A percentile compares a stretch with the other conserved stretches of the same genome.
Evolutionary conservation across 1,140 invertebrate species (phyloP).

Genomic region (Cephus cinctus): DNA sequence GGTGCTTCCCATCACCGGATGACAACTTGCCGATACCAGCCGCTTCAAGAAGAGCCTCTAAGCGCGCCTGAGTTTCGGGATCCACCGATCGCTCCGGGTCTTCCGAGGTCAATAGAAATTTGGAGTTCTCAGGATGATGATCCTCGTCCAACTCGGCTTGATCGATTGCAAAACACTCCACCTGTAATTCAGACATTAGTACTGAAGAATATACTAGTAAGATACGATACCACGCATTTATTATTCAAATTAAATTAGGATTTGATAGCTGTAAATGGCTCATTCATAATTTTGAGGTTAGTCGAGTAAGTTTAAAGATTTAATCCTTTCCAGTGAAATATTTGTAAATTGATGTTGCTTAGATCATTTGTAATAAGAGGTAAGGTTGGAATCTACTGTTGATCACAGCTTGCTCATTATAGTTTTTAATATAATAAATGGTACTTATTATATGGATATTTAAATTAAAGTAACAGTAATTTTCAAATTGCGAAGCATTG

Average conservation of each 20-base stretch:
- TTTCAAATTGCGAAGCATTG: background rate
- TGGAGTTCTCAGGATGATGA: conserved; percentile 68
- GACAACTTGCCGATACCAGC: conserved; percentile 75
- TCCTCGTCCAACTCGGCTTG: conserved; percentile 68
- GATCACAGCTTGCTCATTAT: no score
- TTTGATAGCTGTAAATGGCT: no score
- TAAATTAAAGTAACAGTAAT: background rate
- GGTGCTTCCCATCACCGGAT: conserved; percentile 75
- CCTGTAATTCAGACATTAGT: conserved; percentile 48
- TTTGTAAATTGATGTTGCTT: background rate
- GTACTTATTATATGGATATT: background rate
- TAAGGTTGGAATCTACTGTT: no score
- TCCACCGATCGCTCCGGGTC: conserved; percentile 79
- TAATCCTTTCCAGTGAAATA: background rate
- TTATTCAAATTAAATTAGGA: no score
- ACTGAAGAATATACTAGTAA: background rate
- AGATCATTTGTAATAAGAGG: no score
- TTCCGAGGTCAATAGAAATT: conserved; percentile 76
- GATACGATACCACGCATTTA: no score
- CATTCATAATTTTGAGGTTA: background rate
- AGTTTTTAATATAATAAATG: background rate
- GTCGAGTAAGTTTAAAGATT: background rate
- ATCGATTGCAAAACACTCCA: conserved; percentile 69
- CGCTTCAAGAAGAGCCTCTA: conserved; percentile 86
- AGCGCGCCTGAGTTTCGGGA: conserved; percentile 82